Evolutionary conservation across 1,140 invertebrate genomes (phyloP).

Genomic region (Solenopsis fugax): DNA sequence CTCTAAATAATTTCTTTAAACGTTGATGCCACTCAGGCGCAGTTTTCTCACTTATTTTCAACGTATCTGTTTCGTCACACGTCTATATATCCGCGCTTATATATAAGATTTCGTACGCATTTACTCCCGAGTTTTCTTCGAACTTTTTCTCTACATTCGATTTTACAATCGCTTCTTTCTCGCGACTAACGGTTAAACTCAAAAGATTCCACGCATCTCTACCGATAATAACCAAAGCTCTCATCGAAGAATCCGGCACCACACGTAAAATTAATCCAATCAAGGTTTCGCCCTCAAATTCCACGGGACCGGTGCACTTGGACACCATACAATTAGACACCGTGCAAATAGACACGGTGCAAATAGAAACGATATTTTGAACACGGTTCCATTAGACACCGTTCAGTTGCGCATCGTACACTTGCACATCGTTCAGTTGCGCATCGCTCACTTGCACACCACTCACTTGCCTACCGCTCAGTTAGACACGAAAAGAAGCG

Average conservation of each 20-base stretch:
- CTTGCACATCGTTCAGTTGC: too few species aligned
- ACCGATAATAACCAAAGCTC: not conserved
- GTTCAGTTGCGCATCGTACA: too few species aligned
- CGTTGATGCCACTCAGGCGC: not conserved
- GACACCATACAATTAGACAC: too few species aligned
- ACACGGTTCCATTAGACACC: too few species aligned
- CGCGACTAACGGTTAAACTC: not conserved
- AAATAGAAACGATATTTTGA: too few species aligned
- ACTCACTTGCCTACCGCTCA: too few species aligned
- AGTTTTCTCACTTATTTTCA: not conserved
- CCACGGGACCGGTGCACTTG: too few species aligned
- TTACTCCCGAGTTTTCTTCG: not conserved
- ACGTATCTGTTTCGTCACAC: not conserved
- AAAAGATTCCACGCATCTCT: not conserved
- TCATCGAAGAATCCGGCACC: not conserved
- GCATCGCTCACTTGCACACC: too few species aligned
- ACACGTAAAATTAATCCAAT: not conserved
- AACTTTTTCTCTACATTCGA: not conserved
- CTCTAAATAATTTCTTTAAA: not conserved
- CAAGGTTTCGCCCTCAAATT: too few species aligned
- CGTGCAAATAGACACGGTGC: too few species aligned
- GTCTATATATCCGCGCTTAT: not conserved
- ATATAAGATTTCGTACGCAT: not conserved
- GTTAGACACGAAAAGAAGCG: too few species aligned
- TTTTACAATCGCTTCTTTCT: not conserved